Evolutionary conservation across 2,113 vertebrate species (phyloP), one percentile per base, ranked within the genome.

Genomic region (Seriola dumerili): DNA sequence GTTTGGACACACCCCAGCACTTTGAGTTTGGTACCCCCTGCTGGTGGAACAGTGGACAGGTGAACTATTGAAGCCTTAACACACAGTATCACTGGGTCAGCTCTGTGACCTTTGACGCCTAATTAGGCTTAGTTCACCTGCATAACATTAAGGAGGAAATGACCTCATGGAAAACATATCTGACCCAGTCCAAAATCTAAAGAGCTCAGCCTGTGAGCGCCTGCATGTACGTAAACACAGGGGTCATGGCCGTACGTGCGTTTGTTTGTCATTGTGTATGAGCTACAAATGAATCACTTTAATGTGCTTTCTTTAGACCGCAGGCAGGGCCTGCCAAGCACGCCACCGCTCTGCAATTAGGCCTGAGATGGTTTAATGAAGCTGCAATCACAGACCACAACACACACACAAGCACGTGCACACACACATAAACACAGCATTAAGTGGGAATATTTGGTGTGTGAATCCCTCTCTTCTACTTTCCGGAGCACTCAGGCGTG

Each of bases 1-100:
- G 21, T 8, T 5, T 52, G 7, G 19, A 38, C 36, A 14, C 12
- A 72, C 44, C 69, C 40, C 40, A 80, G 40, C 23, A 40, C 72
- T 78, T 1, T 68, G 80, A 44, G 57, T 87, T 59, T 87, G 76
- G 72, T 21, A 8, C 91, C 90, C 82, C 82, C 92, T 94, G 83
- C 74, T 93, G 93, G 88, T 19, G 13, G 10, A 78, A 16, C 1
- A 58, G 4, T 42, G 17, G 8, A 58, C 7, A 25, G 61, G 2
- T 46, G 59, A 71, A 50, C 17, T 23, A 16, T 1, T 25, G 7
- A 2, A 2, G 21, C 4, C n/a, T 21, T 42, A 5, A 32, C 29
- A 21, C 68, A 36, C 0, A 3, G 8, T 11, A 46, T 57, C 36
- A 0, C 19, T 8, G 0, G 17, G 14, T 34, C 46, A 19, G 6